A percentile compares a stretch with the other conserved stretches of the same genome.
These are phyloP conservation scores for Bombycilla garrulus DNA, from an alignment of 2,113 vertebrate genomes.

Conservation along the genomic window DNA sequence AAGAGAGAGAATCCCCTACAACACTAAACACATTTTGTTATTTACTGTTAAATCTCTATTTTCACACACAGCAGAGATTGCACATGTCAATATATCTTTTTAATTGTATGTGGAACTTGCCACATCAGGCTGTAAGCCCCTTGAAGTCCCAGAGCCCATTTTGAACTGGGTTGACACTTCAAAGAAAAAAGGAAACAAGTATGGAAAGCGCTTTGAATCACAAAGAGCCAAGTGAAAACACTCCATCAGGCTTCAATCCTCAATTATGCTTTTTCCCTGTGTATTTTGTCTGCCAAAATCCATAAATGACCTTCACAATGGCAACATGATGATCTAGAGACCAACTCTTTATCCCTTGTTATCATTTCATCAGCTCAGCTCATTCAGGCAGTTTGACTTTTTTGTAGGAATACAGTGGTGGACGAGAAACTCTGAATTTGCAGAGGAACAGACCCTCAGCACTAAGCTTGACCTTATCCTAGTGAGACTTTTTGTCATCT, in stretches of 20 bases:
- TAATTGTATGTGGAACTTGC: constrained; percentile 37
- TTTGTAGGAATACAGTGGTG: not conserved
- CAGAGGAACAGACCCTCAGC: not conserved
- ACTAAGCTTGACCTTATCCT: not conserved
- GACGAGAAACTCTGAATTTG: not conserved
- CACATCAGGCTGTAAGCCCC: constrained; percentile 26
- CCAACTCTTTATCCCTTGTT: not conserved
- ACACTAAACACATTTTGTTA: not conserved
- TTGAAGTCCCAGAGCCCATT: constrained; percentile 27
- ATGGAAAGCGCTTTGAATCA: constrained; percentile 4
- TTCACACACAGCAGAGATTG: constrained; percentile 9
- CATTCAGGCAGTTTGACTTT: not conserved
- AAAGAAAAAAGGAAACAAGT: constrained; percentile 10
- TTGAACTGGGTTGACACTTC: constrained; percentile 23
- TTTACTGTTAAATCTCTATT: constrained; percentile 30
- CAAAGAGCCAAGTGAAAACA: constrained; percentile 9
- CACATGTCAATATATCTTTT: not conserved
- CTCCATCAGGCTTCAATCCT: not conserved
- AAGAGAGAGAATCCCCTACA: not conserved
- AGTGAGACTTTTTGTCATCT: not conserved
- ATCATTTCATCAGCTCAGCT: not conserved
- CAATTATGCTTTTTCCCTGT: not conserved
- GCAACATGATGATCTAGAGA: not conserved
- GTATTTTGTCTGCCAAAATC: not conserved
- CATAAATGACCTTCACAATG: not conserved